Percentiles rank a stretch among this genome's conserved stretches.
These are phyloP conservation scores for Hydropsyche tenuis DNA, from an alignment of 1,140 invertebrate species.

Conservation along the genomic window DNA sequence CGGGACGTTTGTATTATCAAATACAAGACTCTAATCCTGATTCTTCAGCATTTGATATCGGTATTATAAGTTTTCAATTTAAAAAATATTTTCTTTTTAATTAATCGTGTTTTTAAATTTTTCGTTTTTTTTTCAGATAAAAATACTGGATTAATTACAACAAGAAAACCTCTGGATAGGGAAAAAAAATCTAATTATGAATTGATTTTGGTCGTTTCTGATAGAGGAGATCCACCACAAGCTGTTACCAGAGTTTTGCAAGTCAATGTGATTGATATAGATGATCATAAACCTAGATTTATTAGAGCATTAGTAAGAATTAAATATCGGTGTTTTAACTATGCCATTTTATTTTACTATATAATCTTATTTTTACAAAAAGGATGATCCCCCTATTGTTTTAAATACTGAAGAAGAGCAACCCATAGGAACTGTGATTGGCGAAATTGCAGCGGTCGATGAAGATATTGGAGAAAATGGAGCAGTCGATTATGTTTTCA, in stretches of 20 bases:
- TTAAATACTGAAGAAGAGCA: slow-evolving; percentile 72
- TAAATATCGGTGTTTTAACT: slow-evolving; percentile 27
- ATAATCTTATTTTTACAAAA: slow-evolving; percentile 31
- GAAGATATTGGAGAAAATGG: slow-evolving; percentile 79
- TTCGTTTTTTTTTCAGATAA: slow-evolving; percentile 57
- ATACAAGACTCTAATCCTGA: slow-evolving; percentile 75
- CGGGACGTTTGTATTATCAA: slow-evolving; percentile 75
- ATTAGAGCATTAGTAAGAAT: slow-evolving; percentile 66
- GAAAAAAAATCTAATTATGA: slow-evolving; percentile 76
- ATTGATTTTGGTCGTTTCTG: slow-evolving; percentile 75
- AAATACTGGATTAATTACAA: slow-evolving; percentile 76
- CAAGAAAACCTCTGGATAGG: slow-evolving; percentile 70
- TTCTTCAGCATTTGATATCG: slow-evolving; percentile 71
- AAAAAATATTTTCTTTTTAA: not conserved
- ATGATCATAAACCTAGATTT: slow-evolving; percentile 81
- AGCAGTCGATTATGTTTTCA: slow-evolving; percentile 76
- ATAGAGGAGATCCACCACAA: slow-evolving; percentile 77
- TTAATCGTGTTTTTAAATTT: slow-evolving; percentile 30
- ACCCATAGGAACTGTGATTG: slow-evolving; percentile 69
- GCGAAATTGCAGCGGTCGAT: slow-evolving; percentile 72
- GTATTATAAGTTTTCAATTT: slow-evolving; percentile 50
- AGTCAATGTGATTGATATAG: slow-evolving; percentile 75
- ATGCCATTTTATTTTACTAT: too few species aligned
- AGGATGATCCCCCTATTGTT: slow-evolving; percentile 71
- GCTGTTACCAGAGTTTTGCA: slow-evolving; percentile 73